Percentiles rank a stretch among this genome's conserved stretches.
phyloP scores from a whole-genome alignment of 2,888 invertebrate species.

The Gryllus longicercus region DNA sequence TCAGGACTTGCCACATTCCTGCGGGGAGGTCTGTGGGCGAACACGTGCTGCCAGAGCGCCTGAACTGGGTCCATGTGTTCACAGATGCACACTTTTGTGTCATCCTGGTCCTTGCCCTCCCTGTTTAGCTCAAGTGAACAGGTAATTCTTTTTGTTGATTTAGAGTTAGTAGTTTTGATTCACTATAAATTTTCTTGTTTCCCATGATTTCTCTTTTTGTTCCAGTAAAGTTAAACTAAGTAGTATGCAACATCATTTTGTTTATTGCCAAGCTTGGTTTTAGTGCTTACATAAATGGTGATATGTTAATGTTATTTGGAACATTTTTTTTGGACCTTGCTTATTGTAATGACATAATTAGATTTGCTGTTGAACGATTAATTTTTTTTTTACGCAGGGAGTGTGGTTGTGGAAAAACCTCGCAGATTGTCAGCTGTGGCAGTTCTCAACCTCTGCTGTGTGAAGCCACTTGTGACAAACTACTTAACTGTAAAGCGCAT shows the following conservation, averaged over 20 bases:
- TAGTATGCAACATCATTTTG: too few relatives aligned
- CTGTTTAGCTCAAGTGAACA: constrained; percentile 71
- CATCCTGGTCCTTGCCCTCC: constrained; percentile 95
- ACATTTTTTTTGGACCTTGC: too few relatives aligned
- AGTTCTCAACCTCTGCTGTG: constrained; percentile 70
- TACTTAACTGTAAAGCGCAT: constrained; percentile 75
- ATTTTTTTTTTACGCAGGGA: constrained; percentile 46
- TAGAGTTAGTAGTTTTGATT: constrained; percentile 19
- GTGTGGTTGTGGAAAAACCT: constrained; percentile 77
- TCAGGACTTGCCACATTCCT: constrained; percentile 81
- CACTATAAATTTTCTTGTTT: constrained; percentile 68
- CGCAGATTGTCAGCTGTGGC: constrained; percentile 67
- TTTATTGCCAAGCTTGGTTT: too few relatives aligned
- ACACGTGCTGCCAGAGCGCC: constrained; percentile 49
- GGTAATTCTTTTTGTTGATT: constrained; percentile 42
- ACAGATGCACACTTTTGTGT: constrained; percentile 72
- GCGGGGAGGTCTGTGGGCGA: constrained; percentile 79
- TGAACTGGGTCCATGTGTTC: constrained; percentile 46
- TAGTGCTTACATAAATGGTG: too few relatives aligned
- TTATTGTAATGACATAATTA: too few relatives aligned
- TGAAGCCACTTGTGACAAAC: constrained; percentile 66
- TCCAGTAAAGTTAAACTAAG: too few relatives aligned
- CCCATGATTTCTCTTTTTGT: too few relatives aligned
- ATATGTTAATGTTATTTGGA: too few relatives aligned
- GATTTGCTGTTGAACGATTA: background rate